These are phyloP conservation scores for Diarsia rubi DNA, from an alignment of 2,888 invertebrate species.

Conservation along the genomic window DNA sequence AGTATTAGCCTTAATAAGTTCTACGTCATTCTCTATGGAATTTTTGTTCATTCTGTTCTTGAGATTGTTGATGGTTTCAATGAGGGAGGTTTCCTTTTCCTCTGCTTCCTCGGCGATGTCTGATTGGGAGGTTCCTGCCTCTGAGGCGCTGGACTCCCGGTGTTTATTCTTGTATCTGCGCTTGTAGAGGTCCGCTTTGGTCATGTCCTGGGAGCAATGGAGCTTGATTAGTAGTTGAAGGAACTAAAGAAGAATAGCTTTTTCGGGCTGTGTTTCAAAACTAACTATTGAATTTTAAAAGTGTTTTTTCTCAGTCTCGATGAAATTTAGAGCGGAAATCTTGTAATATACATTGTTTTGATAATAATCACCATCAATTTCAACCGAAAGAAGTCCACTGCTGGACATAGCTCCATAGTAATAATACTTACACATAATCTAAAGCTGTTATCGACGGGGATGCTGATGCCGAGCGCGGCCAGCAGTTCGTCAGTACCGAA, in stretches of 20 bases:
- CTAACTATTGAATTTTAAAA: background rate
- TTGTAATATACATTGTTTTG: background rate
- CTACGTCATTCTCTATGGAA: slow-evolving; percentile 86
- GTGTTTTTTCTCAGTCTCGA: background rate
- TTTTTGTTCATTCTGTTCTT: slow-evolving; percentile 82
- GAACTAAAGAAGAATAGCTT: background rate
- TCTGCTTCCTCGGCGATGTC: slow-evolving; percentile 66
- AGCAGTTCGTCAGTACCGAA: slow-evolving; percentile 93
- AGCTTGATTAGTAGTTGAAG: background rate
- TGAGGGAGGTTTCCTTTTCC: slow-evolving; percentile 74
- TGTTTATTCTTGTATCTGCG: slow-evolving; percentile 86
- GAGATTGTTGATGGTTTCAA: slow-evolving; percentile 81
- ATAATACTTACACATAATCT: slow-evolving; percentile 77
- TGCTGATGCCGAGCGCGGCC: slow-evolving; percentile 79
- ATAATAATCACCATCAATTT: too few species aligned
- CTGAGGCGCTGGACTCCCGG: slow-evolving; percentile 77
- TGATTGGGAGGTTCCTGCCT: slow-evolving; percentile 74
- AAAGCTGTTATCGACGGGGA: slow-evolving; percentile 72
- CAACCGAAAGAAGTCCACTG: too few species aligned
- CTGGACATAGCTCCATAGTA: too few species aligned
- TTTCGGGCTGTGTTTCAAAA: background rate
- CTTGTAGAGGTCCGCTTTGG: slow-evolving; percentile 88
- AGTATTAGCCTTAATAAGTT: slow-evolving; percentile 85
- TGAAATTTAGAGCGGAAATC: background rate
- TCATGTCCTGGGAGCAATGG: slow-evolving; percentile 83